phyloP scores from a whole-genome alignment of 2,113 vertebrate species.

The Neotoma lepida region DNA sequence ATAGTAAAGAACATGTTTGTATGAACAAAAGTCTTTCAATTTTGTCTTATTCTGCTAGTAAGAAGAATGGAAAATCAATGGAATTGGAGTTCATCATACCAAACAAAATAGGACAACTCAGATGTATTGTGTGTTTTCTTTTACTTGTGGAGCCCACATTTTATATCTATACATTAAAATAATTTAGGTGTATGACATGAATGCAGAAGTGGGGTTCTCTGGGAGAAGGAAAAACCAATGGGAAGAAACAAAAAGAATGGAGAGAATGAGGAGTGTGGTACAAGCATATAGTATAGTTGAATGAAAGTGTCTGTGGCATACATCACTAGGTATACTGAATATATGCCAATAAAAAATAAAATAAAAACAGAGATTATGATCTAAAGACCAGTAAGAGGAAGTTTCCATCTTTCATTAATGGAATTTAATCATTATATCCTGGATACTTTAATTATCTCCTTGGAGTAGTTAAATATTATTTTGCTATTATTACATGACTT shows the following conservation, averaged over 20 bases:
- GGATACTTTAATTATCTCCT: neutral
- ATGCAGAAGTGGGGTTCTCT: neutral
- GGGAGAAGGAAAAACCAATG: neutral
- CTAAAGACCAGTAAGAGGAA: neutral
- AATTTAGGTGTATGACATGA: neutral
- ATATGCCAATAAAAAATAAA: neutral
- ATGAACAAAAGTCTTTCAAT: neutral
- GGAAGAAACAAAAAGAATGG: neutral
- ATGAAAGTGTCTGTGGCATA: neutral
- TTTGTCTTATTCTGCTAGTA: neutral
- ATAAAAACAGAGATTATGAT: neutral
- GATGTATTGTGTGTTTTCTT: neutral
- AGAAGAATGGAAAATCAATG: neutral
- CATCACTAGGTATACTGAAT: neutral
- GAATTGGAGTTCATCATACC: neutral
- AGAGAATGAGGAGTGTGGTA: neutral
- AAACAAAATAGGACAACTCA: neutral
- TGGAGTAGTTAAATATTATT: neutral
- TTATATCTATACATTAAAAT: neutral
- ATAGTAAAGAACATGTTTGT: neutral
- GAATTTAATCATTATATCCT: neutral
- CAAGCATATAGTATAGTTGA: neutral
- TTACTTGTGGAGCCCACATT: neutral
- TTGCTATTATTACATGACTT: neutral
- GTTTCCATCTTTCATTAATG: neutral